Conservation (phyloP, 2,113 vertebrate genomes). For the Nansenia antarctica region DNA sequence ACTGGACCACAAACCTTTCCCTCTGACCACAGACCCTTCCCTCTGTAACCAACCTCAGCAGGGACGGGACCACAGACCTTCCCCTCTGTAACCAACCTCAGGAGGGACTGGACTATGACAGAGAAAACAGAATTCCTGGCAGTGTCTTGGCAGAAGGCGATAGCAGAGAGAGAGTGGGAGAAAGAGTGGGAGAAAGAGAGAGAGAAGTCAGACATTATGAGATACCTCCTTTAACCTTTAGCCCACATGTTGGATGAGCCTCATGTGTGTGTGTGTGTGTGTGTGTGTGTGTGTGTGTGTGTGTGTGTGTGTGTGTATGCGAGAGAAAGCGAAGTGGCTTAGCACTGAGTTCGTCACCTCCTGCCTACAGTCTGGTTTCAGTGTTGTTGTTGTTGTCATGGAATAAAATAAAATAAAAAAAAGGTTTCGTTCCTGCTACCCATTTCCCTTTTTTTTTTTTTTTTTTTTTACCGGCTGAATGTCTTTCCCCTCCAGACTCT, state of each 20-base stretch:
- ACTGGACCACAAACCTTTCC: too few relatives aligned
- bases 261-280: conserved; percentile 24
- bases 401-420: conserved; percentile 11
- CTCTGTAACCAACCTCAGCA: neutral
- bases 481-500: neutral
- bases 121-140: conserved; percentile 53
- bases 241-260: conserved; percentile 61
- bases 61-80: neutral
- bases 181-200: neutral
- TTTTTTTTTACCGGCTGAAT: too few relatives aligned
- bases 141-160: conserved; percentile 19
- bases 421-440: conserved; percentile 29
- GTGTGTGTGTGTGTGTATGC: neutral
- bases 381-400: conserved; percentile 34
- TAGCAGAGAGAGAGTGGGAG: neutral
- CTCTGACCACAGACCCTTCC: neutral
- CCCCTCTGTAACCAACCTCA: neutral
- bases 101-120: conserved; percentile 2
- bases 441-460: conserved; percentile 42
- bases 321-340: conserved; percentile 21
- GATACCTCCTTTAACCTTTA: conserved; percentile 58
- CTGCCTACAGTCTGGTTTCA: conserved; percentile 64
- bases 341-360: conserved; percentile 42
- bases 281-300: conserved; percentile 5
- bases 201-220: conserved; percentile 28